Conservation (phyloP, 2,888 invertebrate genomes). For the Pristionchus exspectatus region DNA sequence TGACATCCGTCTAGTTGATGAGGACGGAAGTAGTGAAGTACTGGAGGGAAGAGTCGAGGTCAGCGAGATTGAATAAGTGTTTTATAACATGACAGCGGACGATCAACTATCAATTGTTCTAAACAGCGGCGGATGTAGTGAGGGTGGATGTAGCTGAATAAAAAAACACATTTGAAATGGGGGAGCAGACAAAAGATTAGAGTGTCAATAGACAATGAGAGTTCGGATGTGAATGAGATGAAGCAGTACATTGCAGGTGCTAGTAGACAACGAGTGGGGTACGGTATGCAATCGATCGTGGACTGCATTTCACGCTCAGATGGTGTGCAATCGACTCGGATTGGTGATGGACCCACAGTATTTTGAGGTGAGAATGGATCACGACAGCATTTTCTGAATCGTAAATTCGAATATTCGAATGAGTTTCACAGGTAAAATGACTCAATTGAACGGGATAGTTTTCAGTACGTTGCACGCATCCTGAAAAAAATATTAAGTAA, state of each 20-base stretch:
- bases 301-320: constrained; percentile 91
- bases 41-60: constrained; percentile 89
- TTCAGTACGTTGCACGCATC: not conserved
- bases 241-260: constrained; percentile 82
- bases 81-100: not conserved
- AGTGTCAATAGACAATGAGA: not conserved
- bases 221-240: not conserved
- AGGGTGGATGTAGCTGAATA: no score
- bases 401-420: constrained; percentile 73
- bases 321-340: constrained; percentile 96
- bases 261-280: constrained; percentile 92
- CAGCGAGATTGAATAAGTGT: not conserved
- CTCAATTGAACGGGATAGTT: not conserved
- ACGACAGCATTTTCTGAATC: constrained; percentile 68
- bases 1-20: constrained; percentile 75
- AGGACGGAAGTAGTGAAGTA: constrained; percentile 74
- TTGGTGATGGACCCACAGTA: constrained; percentile 91
- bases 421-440: not conserved
- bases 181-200: not conserved
- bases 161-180: not conserved
- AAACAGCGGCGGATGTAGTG: not conserved
- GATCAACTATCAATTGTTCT: no score
- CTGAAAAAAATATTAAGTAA: not conserved
- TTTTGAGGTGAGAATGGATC: constrained; percentile 82
- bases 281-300: constrained; percentile 97